Base-by-base conservation (phyloP, 2,797 vertebrate genomes). In the Sebastes alutus region DNA sequence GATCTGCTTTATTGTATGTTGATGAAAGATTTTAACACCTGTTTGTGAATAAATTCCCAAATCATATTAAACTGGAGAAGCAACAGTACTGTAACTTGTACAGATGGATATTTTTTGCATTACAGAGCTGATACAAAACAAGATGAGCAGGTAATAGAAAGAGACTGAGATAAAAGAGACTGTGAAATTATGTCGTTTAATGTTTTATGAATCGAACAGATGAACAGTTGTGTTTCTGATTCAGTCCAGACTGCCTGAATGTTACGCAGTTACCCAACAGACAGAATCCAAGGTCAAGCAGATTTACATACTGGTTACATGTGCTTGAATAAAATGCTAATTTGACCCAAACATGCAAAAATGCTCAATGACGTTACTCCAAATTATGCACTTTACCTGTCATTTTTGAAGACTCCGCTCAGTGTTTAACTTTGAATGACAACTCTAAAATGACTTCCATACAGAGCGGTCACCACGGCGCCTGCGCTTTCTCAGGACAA, bases 391-490 rank as follows among this genome's bases (percentile, higher is more conserved):
- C 29, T 69, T 60, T 80, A 56, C 13, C 30, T 75, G 60, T 67
- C 56, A 72, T 72, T 82, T 82, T 30, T 70, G 2, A 78, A 68
- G 38, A 60, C 29, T 84, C 23, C 32, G 7, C 38, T 23, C n/a
- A 56, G 22, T 58, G 46, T 79, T 76, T 76, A 76, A 54, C 55
- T 79, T 70, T 87, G 73, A 89, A 77, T 70, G 65, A 80, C 80
- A 80, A 49, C 27, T 77, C 14, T 22, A 65, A 75, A 86, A 78
- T 77, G 10, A 70, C 60, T 72, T 83, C 61, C 49, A 72, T 71
- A 71, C 56, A 55, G 49, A 69, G 32, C n/a, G 67, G 62, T 58
- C 13, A 3, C 55, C 27, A 52, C 22, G 35, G 29, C 29, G 25
- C 13, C 14, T 32, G 54, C 58, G 29, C 76, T 82, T 82, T 64